phyloP scores from a whole-genome alignment of 1,140 invertebrate species.

The Orchesella cincta region DNA sequence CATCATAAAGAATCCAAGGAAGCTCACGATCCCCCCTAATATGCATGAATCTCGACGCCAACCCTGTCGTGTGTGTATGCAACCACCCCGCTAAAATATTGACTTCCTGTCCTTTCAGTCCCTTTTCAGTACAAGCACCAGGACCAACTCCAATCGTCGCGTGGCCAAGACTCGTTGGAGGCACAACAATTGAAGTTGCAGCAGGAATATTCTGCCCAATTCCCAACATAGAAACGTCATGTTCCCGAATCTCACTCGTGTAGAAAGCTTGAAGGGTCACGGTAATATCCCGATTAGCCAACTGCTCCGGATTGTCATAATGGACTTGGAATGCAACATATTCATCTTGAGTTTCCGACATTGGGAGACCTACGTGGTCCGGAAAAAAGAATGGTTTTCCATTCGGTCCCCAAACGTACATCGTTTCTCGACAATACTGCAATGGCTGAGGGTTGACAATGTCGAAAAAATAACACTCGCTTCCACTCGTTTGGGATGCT shows the following conservation, averaged over 20 bases:
- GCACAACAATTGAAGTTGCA: not conserved
- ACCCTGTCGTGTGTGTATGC: not conserved
- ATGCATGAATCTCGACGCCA: not conserved
- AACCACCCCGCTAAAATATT: not conserved
- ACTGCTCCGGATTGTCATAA: slow-evolving; percentile 2
- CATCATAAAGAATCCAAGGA: not conserved
- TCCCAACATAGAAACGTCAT: not conserved
- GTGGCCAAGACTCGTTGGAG: not conserved
- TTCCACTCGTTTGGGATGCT: not conserved
- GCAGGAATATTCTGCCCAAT: not conserved
- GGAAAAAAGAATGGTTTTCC: not conserved
- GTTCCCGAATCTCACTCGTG: not conserved
- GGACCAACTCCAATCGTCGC: not conserved
- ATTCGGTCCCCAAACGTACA: not conserved
- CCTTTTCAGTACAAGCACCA: not conserved
- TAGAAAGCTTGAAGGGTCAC: not conserved
- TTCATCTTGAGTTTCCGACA: not conserved
- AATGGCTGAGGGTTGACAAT: not conserved
- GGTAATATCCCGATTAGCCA: not conserved
- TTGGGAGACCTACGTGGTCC: slow-evolving; percentile 5
- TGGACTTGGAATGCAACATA: slow-evolving; percentile 1
- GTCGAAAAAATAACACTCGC: slow-evolving; percentile 9
- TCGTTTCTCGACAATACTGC: not conserved
- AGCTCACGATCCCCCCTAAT: not conserved
- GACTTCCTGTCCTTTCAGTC: not conserved